A percentile compares a stretch with the other conserved stretches of the same genome.
phyloP scores from a whole-genome alignment of 2,888 invertebrate genomes.

The Falcaria lacertinaria region DNA sequence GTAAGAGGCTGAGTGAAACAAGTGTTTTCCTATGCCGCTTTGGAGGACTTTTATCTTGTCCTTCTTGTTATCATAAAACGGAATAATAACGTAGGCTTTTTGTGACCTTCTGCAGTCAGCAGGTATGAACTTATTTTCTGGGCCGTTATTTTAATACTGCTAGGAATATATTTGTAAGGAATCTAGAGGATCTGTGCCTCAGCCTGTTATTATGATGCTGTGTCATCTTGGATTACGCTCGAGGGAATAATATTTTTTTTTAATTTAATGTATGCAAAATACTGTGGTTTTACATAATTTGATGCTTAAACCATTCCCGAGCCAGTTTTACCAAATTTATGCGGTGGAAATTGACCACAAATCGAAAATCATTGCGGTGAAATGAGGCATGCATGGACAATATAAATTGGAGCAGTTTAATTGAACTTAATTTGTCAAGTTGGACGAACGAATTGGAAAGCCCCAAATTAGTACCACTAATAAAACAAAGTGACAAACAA shows the following conservation, averaged over 20 bases:
- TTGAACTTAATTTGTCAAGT: not conserved
- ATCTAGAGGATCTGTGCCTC: too few species aligned
- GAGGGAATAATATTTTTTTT: too few species aligned
- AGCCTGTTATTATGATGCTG: too few species aligned
- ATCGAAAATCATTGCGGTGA: not conserved
- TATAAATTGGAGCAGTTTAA: not conserved
- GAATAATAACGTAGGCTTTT: not conserved
- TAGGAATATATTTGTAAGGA: too few species aligned
- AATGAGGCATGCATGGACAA: not conserved
- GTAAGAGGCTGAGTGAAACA: constrained; percentile 6
- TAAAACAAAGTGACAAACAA: too few species aligned
- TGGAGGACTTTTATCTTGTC: not conserved
- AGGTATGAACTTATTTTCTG: too few species aligned
- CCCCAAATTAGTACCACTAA: not conserved
- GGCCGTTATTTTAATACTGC: too few species aligned
- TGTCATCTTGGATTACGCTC: too few species aligned
- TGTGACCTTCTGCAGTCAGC: not conserved
- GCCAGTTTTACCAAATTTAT: not conserved
- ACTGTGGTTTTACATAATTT: not conserved
- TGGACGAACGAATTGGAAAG: not conserved
- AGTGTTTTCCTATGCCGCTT: constrained; percentile 8
- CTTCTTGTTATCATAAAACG: not conserved
- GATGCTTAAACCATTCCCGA: not conserved
- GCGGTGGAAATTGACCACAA: not conserved
- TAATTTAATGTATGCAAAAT: too few species aligned